Conservation (phyloP, 2,113 vertebrate genomes). For the Gambusia holbrooki region DNA sequence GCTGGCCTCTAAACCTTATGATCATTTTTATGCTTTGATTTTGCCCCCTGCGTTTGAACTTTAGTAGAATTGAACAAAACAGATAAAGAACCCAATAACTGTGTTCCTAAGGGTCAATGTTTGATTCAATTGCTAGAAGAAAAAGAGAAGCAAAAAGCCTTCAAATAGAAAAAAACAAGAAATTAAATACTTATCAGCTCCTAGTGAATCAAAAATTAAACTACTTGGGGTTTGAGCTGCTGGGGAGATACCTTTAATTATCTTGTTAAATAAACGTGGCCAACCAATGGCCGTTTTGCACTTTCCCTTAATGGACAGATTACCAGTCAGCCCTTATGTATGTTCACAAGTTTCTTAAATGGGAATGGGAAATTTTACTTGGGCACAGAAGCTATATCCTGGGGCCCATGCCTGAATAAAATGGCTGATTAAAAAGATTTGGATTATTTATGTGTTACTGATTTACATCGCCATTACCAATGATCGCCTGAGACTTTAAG, state of each 20-base stretch:
- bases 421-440: background rate
- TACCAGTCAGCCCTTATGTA: background rate
- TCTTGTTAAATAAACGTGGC: background rate
- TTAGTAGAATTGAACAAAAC: conserved; percentile 53
- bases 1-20: conserved; percentile 67
- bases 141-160: background rate
- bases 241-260: too few relatives aligned
- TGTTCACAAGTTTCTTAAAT: background rate
- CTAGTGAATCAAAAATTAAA: too few relatives aligned
- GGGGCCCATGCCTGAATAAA: background rate
- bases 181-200: background rate
- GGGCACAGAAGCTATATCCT: too few relatives aligned
- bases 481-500: background rate
- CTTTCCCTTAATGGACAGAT: background rate
- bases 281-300: background rate
- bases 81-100: conserved; percentile 32
- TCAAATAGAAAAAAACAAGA: background rate
- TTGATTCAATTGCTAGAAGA: conserved; percentile 11
- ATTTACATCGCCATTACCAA: background rate
- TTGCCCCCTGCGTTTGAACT: conserved; percentile 51
- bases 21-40: conserved; percentile 67
- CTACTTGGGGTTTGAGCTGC: too few relatives aligned
- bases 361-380: background rate
- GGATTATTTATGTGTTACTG: background rate
- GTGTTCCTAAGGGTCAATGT: conserved; percentile 7